phyloP scores from a whole-genome alignment of 1,140 invertebrate genomes.

The Drosophila ambigua region DNA sequence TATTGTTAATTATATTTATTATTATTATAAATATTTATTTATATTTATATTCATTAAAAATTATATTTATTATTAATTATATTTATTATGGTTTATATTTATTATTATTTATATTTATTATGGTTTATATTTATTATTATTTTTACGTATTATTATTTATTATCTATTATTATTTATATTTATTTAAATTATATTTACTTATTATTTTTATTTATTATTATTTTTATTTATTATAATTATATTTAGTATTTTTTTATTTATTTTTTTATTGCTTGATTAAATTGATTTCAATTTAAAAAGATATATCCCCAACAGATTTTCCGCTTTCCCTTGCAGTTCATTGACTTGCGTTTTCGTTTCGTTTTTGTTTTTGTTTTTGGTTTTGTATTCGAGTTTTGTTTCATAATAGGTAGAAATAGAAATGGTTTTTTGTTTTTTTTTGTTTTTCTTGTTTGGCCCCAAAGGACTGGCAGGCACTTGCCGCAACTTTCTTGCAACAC shows the following conservation, averaged over 20 bases:
- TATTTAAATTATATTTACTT: too few relatives aligned
- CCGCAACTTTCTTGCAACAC: slow-evolving; percentile 35
- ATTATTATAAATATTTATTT: neutral
- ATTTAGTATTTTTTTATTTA: too few relatives aligned
- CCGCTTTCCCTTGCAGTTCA: neutral
- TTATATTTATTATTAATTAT: too few relatives aligned
- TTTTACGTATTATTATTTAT: too few relatives aligned
- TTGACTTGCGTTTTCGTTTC: neutral
- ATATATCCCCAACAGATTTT: neutral
- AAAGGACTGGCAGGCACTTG: slow-evolving; percentile 13
- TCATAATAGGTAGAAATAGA: slow-evolving; percentile 23
- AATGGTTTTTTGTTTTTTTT: slow-evolving; percentile 5
- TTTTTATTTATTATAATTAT: too few relatives aligned
- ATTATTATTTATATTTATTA: too few relatives aligned
- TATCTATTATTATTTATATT: too few relatives aligned
- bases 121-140: too few relatives aligned
- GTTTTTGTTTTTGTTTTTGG: slow-evolving; percentile 13
- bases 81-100: too few relatives aligned
- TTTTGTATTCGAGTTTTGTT: slow-evolving; percentile 17
- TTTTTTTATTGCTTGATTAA: too few relatives aligned
- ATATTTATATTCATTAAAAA: too few relatives aligned
- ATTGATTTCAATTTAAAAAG: neutral
- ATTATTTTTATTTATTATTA: neutral
- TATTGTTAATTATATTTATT: too few relatives aligned
- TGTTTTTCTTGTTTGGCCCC: neutral